A percentile compares a stretch with the other conserved stretches of the same genome.
phyloP scores from a whole-genome alignment of 2,113 vertebrate genomes.

The Clarias batrachus region DNA sequence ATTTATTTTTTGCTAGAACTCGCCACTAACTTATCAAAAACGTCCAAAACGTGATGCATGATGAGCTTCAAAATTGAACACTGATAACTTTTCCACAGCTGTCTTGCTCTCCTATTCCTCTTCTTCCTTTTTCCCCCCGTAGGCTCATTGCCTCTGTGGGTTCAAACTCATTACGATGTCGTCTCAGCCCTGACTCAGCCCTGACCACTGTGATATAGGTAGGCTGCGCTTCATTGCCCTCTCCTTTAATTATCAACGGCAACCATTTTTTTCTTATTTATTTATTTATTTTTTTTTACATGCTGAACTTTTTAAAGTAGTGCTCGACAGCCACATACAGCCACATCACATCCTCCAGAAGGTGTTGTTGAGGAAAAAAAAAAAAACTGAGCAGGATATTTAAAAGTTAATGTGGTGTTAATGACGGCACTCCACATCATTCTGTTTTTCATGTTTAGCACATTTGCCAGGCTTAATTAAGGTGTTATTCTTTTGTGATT shows the following conservation, averaged over 20 bases:
- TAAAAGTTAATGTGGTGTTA: not conserved
- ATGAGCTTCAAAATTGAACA: slow-evolving; percentile 23
- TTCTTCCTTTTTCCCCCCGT: slow-evolving; percentile 41
- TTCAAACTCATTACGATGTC: slow-evolving; percentile 51
- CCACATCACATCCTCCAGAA: slow-evolving; percentile 6
- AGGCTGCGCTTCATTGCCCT: slow-evolving; percentile 62
- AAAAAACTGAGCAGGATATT: not conserved
- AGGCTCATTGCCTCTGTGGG: slow-evolving; percentile 59
- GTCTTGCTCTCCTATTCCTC: slow-evolving; percentile 34
- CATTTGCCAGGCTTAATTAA: not conserved
- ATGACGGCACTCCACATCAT: not conserved
- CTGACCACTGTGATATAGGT: slow-evolving; percentile 49
- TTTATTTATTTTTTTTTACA: not conserved
- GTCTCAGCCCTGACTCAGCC: slow-evolving; percentile 52
- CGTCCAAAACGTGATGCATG: not conserved
- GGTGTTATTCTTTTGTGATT: not conserved
- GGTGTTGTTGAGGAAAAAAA: not conserved
- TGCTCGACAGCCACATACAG: not conserved
- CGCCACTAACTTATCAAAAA: not conserved
- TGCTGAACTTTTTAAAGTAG: slow-evolving; percentile 10
- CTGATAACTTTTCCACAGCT: not conserved
- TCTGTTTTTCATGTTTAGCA: not conserved
- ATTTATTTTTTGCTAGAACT: not conserved
- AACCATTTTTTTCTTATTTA: slow-evolving; percentile 30
- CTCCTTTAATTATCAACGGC: slow-evolving; percentile 60